Evolutionary conservation across 1,140 invertebrate species (phyloP), one percentile per base, ranked within the genome.

Genomic region (Belonocnema kinseyi): DNA sequence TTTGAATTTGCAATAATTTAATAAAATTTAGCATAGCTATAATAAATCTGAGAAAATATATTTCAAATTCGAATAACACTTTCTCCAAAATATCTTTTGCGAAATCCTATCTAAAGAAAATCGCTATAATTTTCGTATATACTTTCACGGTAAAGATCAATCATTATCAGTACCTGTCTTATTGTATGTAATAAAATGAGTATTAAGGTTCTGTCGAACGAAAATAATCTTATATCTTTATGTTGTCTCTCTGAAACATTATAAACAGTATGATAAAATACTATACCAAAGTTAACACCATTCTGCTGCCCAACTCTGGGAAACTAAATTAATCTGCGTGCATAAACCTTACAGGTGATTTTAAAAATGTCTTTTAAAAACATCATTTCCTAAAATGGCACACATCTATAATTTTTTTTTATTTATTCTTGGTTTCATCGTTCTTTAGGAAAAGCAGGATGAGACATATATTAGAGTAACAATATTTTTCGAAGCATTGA

Each of bases 131-230:
- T 26, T 33, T 26, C 33, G 33, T 66, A 16, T 66, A 66, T 66
- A 66, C 61, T 66, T 66, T 66, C 33, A 66, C 61, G 61, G 61
- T 66, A 66, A 66, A 66, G 61, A 66, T 66, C 26, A 33, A 66
- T 66, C 40, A 66, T 66, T 66, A 66, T 66, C 61, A 66, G 26
- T 66, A 66, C 13, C 61, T 66, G 61, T 46, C 61, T 40, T 66
- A 66, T 66, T 40, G 26, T 66, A 66, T 33, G n/a, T 66, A 66
- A 66, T 66, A 66, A 66, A 66, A 16, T 66, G 61, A 66, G 61
- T 66, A 66, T 66, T 66, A 66, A 40, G 53, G 17, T 66, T 66
- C 61, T 66, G 13, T 6, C 26, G 13, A 66, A 40, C 26, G 33
- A 66, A 40, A 66, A 66, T 40, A 66, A 66, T 17, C 40, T 66